These are phyloP conservation scores for Phrynosoma blainvillii DNA, from an alignment of 2,113 vertebrate species.

Conservation along the genomic window DNA sequence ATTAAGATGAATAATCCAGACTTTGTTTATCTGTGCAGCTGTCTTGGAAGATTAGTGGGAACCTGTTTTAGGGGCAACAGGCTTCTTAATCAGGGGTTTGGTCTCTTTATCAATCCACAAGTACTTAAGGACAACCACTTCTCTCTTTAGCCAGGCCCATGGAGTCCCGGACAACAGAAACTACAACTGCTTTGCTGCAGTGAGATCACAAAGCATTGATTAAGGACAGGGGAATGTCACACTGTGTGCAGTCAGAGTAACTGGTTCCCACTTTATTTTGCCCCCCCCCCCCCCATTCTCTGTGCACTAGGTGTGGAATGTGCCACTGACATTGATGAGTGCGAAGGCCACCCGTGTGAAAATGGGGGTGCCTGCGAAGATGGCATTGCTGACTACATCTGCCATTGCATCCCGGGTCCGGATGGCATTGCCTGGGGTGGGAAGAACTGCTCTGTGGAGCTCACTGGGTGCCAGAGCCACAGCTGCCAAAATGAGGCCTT, in stretches of 20 bases:
- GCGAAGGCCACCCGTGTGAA: slow-evolving; percentile 86
- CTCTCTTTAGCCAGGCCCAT: slow-evolving; percentile 47
- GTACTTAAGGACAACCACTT: slow-evolving; percentile 47
- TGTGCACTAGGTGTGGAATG: slow-evolving; percentile 83
- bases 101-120: slow-evolving; percentile 42
- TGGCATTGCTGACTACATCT: slow-evolving; percentile 82
- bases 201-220: no score
- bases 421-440: slow-evolving; percentile 86
- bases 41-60: slow-evolving; percentile 69
- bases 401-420: slow-evolving; percentile 78
- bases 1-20: slow-evolving; percentile 69
- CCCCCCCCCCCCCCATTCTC: not conserved
- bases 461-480: slow-evolving; percentile 85
- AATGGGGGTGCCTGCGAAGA: slow-evolving; percentile 88
- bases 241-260: not conserved
- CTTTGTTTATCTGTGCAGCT: slow-evolving; percentile 67
- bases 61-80: slow-evolving; percentile 45
- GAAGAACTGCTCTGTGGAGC: slow-evolving; percentile 82
- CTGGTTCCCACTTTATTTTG: not conserved
- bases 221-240: no score
- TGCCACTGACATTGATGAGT: slow-evolving; percentile 89
- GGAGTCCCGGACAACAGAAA: slow-evolving; percentile 9
- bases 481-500: slow-evolving; percentile 82
- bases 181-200: no score
- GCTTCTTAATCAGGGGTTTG: slow-evolving; percentile 42